Percentiles rank a stretch among this genome's conserved stretches.
These are phyloP conservation scores for Danaus chrysippus DNA, from an alignment of 2,888 invertebrate species.

Conservation along the genomic window DNA sequence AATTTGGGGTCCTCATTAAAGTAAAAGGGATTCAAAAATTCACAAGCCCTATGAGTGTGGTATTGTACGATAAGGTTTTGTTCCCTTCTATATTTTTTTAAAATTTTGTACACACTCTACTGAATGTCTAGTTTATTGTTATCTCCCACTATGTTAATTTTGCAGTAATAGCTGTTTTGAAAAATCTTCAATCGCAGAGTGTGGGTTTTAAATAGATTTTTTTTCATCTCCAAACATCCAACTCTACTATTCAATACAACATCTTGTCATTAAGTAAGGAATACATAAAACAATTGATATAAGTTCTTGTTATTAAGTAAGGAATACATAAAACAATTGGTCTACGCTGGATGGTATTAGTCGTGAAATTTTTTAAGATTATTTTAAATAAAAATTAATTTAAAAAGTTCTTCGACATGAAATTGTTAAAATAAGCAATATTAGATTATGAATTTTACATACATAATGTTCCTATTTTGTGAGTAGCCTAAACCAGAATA, in stretches of 20 bases:
- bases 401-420: no score
- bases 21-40: constrained; percentile 30
- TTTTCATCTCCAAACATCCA: background rate
- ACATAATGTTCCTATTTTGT: no score
- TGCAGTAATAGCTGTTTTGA: constrained; percentile 1
- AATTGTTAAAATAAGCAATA: no score
- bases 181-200: background rate
- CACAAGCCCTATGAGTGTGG: constrained; percentile 24
- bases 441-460: no score
- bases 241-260: background rate
- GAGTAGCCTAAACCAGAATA: no score
- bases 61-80: constrained; percentile 27
- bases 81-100: constrained; percentile 24
- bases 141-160: constrained; percentile 15
- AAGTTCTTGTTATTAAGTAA: background rate
- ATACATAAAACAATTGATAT: background rate
- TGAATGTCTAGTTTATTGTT: constrained; percentile 17
- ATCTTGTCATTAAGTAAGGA: background rate
- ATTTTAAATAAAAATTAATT: no score
- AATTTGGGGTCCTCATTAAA: constrained; percentile 29
- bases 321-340: background rate
- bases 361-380: no score
- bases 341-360: no score
- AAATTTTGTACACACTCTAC: constrained; percentile 20
- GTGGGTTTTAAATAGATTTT: background rate